These are phyloP conservation scores for Bhutanitis thaidina DNA, from an alignment of 2,888 invertebrate species.

Conservation along the genomic window DNA sequence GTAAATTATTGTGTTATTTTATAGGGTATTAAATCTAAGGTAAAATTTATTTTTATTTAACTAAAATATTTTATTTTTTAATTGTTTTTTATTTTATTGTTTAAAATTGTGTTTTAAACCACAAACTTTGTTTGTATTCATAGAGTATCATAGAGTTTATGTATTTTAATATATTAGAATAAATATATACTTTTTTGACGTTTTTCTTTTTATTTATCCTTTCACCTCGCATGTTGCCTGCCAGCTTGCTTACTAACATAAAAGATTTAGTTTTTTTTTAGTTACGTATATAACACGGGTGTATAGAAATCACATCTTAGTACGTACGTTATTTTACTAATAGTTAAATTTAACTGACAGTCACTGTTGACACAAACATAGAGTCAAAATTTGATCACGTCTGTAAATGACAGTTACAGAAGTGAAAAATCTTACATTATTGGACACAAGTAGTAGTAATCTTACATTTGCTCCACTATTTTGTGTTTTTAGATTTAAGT, in stretches of 20 bases:
- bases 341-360: no score
- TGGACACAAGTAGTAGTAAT: no score
- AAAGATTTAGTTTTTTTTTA: not conserved
- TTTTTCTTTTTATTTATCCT: conserved; percentile 16
- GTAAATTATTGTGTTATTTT: not conserved
- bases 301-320: not conserved
- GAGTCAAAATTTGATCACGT: no score
- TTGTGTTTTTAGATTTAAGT: no score
- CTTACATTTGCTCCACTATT: no score
- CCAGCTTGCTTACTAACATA: not conserved
- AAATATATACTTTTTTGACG: conserved; percentile 21
- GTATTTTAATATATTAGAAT: conserved; percentile 9
- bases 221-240: conserved; percentile 9
- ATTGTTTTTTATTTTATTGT: not conserved
- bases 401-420: no score
- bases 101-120: not conserved
- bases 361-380: no score
- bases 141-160: conserved; percentile 9
- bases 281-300: not conserved
- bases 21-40: not conserved
- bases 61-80: not conserved
- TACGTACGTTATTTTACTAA: no score
- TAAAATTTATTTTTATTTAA: not conserved
- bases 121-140: not conserved
- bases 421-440: no score